Percentiles rank a stretch among this genome's conserved stretches.
Conservation (phyloP, 2,797 vertebrate genomes). For the Falco biarmicus region DNA sequence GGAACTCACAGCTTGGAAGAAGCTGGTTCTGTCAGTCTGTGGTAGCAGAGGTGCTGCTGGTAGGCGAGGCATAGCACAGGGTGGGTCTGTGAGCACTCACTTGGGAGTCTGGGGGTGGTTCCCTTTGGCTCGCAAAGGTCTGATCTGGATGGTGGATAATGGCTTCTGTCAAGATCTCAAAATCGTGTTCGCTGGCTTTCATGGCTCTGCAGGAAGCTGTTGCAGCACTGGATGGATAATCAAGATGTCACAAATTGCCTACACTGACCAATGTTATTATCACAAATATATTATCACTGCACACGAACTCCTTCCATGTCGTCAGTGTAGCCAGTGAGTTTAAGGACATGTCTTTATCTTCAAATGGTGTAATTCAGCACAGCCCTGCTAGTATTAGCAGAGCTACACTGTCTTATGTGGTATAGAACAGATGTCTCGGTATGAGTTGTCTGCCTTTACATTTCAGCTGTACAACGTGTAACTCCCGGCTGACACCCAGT, state of each 20-base stretch:
- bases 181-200: accelerated
- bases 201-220: neutral
- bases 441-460: accelerated
- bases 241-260: accelerated
- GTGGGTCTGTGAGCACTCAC: neutral
- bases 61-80: neutral
- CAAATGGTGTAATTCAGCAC: accelerated
- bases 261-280: accelerated
- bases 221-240: neutral
- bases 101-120: neutral
- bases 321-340: too few relatives aligned
- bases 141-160: neutral
- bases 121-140: neutral
- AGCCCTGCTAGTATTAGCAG: too few relatives aligned
- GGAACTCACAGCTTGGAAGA: neutral
- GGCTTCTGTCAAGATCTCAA: neutral
- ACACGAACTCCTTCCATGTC: neutral
- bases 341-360: too few relatives aligned
- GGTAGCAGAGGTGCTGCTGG: neutral
- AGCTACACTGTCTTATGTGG: accelerated
- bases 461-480: accelerated
- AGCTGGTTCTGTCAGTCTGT: neutral
- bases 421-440: accelerated
- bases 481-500: conserved; percentile 20
- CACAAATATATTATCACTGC: neutral